Conservation (phyloP, 2,113 vertebrate species). For the western clawed frog (Xenopus tropicalis) region UCB_Xtro_10.0 CM004449.2:108674001-108674500, state of each 20-base stretch:
- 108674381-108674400: too few relatives aligned
- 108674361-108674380: background rate
- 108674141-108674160: too few relatives aligned
- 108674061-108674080: too few relatives aligned
- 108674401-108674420: background rate
- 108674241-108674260: constrained; percentile 7
- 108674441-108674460: constrained; percentile 12
- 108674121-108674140: too few relatives aligned
- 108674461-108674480: background rate
- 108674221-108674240: background rate
- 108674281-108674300: constrained; percentile 8
- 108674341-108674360: background rate
- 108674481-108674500: constrained; percentile 2
- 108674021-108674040: too few relatives aligned
- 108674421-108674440: background rate
- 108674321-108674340: constrained; percentile 28
- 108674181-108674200: constrained; percentile 21
- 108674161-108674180: too few relatives aligned
- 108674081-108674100: too few relatives aligned
- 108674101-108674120: too few relatives aligned
- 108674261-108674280: constrained; percentile 1
- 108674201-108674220: background rate
- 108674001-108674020: too few relatives aligned
- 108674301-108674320: background rate
- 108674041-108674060: too few relatives aligned